Evolutionary conservation across 2,797 vertebrate genomes (phyloP).

Genomic region (Allobates femoralis): DNA sequence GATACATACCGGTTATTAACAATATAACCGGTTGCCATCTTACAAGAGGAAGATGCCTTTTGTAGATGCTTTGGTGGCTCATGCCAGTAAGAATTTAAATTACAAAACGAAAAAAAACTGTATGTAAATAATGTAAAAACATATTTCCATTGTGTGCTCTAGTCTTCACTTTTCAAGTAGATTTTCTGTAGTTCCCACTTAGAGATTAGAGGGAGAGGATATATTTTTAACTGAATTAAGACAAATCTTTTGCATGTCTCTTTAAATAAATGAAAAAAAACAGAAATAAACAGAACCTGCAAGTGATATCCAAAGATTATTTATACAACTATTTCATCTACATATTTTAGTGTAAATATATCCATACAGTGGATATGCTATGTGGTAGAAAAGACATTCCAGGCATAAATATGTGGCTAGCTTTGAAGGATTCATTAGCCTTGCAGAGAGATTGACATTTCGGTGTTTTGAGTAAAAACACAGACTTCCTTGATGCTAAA

Average conservation of each 20-base stretch:
- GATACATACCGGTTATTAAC: no score
- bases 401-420: slow-evolving; percentile 23
- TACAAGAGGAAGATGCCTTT: no score
- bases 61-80: no score
- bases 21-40: no score
- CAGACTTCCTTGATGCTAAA: slow-evolving; percentile 67
- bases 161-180: background rate
- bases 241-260: background rate
- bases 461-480: slow-evolving; percentile 70
- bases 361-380: slow-evolving; percentile 16
- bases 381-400: background rate
- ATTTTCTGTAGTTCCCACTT: background rate
- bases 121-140: background rate
- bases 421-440: slow-evolving; percentile 31
- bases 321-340: background rate
- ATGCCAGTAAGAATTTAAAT: background rate
- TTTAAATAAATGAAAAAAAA: background rate
- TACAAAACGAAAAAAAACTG: background rate
- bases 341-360: slow-evolving; percentile 12
- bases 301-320: background rate
- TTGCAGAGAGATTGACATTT: slow-evolving; percentile 41
- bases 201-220: background rate
- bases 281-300: background rate
- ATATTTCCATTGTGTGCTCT: background rate
- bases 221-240: background rate